These are phyloP conservation scores for human DNA, from an alignment of 2,113 vertebrate species.

Conservation along the genomic window DNA sequence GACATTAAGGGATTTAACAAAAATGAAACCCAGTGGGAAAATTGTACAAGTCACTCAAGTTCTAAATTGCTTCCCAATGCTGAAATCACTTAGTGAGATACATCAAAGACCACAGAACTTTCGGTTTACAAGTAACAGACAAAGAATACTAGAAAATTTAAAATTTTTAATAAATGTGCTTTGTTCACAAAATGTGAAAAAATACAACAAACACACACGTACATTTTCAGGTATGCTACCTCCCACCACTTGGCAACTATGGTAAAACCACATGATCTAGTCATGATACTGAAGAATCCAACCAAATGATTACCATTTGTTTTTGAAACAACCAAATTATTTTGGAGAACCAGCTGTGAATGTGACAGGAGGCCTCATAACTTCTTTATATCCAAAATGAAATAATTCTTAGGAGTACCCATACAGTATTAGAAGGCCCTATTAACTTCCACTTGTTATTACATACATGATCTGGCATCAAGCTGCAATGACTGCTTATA, in stretches of 20 bases:
- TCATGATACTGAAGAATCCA: slow-evolving; percentile 71
- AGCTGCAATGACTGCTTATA: slow-evolving; percentile 59
- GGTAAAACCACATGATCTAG: slow-evolving; percentile 59
- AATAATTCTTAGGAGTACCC: slow-evolving; percentile 64
- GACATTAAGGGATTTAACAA: neutral
- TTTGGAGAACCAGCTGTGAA: slow-evolving; percentile 62
- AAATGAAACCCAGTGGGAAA: slow-evolving; percentile 4
- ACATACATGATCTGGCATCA: slow-evolving; percentile 63
- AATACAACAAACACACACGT: slow-evolving; percentile 85
- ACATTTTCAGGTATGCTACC: slow-evolving; percentile 76
- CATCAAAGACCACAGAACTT: neutral
- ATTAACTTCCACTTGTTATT: slow-evolving; percentile 53
- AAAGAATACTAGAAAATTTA: slow-evolving; percentile 76
- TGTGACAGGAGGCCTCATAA: slow-evolving; percentile 39
- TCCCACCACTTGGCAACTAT: slow-evolving; percentile 75
- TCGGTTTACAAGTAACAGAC: slow-evolving; percentile 58
- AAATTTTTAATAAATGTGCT: slow-evolving; percentile 88
- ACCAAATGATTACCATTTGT: slow-evolving; percentile 62
- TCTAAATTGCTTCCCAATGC: neutral
- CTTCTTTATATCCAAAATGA: slow-evolving; percentile 50
- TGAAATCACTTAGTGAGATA: slow-evolving; percentile 9
- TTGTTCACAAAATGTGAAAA: slow-evolving; percentile 86
- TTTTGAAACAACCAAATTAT: slow-evolving; percentile 74
- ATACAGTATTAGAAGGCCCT: slow-evolving; percentile 52
- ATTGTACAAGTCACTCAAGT: slow-evolving; percentile 36